Percentiles rank a stretch among this genome's conserved stretches.
Evolutionary conservation across 2,113 vertebrate genomes (phyloP).

Genomic region (Cacatua alba): DNA sequence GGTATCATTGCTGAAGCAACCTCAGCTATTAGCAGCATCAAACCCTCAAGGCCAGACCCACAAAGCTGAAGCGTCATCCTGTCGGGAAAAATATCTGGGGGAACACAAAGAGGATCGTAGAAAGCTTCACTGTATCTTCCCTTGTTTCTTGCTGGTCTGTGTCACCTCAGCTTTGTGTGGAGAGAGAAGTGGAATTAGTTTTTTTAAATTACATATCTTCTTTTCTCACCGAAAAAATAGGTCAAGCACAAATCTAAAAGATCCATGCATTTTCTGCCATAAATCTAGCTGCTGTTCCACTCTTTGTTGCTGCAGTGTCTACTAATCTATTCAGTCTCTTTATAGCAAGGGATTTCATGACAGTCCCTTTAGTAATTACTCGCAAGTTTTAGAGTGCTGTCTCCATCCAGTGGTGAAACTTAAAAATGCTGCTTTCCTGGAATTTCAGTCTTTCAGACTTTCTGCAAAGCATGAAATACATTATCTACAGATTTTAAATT

Average conservation of each 20-base stretch:
- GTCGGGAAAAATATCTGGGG: neutral
- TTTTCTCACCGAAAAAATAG: conserved; percentile 3
- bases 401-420: conserved; percentile 65
- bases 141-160: neutral
- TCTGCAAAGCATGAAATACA: neutral
- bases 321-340: neutral
- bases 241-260: neutral
- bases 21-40: neutral
- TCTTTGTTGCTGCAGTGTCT: neutral
- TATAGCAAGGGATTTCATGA: neutral
- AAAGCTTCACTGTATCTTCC: neutral
- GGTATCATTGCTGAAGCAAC: neutral
- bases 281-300: neutral
- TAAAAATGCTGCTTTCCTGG: neutral
- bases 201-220: neutral
- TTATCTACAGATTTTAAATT: neutral
- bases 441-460: neutral
- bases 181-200: neutral
- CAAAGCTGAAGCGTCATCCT: neutral
- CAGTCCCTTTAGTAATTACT: neutral
- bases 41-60: neutral
- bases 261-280: neutral
- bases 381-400: conserved; percentile 28
- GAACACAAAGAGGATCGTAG: neutral
- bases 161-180: neutral